Evolutionary conservation across 2,797 vertebrate genomes (phyloP).

Genomic region (Telmatherina bonti): DNA sequence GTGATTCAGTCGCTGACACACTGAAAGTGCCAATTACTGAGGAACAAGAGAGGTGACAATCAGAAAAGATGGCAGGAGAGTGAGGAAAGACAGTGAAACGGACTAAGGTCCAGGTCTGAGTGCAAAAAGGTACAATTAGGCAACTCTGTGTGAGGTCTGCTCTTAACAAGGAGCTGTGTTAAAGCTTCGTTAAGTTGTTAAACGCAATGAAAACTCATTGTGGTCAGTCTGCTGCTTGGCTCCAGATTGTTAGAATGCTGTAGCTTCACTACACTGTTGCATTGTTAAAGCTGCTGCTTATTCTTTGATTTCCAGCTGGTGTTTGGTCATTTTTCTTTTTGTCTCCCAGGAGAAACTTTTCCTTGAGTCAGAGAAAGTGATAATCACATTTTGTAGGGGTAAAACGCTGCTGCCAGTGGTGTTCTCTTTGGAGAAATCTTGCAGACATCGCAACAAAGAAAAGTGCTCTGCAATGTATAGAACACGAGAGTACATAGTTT

Average conservation of each 20-base stretch:
- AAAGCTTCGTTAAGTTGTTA: constrained; percentile 46
- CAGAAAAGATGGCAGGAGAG: constrained; percentile 40
- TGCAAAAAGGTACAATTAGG: constrained; percentile 65
- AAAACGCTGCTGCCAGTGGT: constrained; percentile 12
- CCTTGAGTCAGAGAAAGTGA: constrained; percentile 1
- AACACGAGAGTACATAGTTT: constrained; percentile 5
- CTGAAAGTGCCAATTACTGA: constrained; percentile 62
- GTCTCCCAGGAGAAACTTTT: constrained; percentile 1
- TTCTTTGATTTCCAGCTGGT: constrained; percentile 13
- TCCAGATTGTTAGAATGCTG: constrained; percentile 9
- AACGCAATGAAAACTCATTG: constrained; percentile 56
- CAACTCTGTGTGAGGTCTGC: constrained; percentile 61
- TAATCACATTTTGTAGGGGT: constrained; percentile 9
- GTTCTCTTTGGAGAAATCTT: constrained; percentile 1
- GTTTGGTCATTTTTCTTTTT: neutral
- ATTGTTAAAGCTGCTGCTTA: constrained; percentile 14
- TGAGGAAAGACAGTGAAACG: neutral
- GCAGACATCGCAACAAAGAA: neutral
- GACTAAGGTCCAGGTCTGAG: constrained; percentile 27
- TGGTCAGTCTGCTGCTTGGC: constrained; percentile 23
- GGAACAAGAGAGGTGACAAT: constrained; percentile 58
- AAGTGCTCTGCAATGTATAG: neutral
- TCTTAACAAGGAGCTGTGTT: constrained; percentile 73
- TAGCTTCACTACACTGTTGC: constrained; percentile 8
- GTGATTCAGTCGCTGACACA: constrained; percentile 26